Base-by-base conservation (phyloP, 2,113 vertebrate species). In the Synchiropus splendidus region DNA sequence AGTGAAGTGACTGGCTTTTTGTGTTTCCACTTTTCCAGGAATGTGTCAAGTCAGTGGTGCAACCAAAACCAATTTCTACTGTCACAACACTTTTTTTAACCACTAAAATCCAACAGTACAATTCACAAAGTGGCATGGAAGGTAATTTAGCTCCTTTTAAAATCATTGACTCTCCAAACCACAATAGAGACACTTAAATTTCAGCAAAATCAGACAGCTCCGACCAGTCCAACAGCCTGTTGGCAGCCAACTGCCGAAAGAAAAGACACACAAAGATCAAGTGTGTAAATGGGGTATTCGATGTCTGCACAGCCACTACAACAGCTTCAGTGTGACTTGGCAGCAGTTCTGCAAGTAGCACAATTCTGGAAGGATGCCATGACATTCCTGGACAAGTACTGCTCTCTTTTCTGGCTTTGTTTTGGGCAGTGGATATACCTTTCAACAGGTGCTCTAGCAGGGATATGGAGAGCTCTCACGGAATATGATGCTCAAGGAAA, bases 241-340 rank as follows among this genome's bases (percentile, higher is more conserved):
- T 75, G 70, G 63, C 72, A 68, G 42, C 59, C 54, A 63, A 54
- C 64, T 67, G 62, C 64, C 64, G 74, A 68, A 77, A 65, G 62
- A 67, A 73, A 68, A 51, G 56, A 72, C 70, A 64, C 55, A 67
- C 66, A 59, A 65, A 74, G 71, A 76, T 79, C 66, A 69, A 77
- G 72, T 75, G 67, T 77, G 45, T 70, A 62, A 74, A 76, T 68
- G 58, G 38, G 55, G 60, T 55, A 56, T 74, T 74, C 64, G 65
- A 58, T 80, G 72, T 67, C 54, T 65, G 55, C 66, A 60, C 60
- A 74, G 74, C 62, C 69, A 77, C 77, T 62, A 70, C 53, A 75
- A 50, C 58, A 48, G 66, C 61, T 64, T 68, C 39, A 69, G 61
- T 60, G 67, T 48, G 55, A 74, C 64, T 75, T 80, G 74, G 74